Conservation (phyloP, 2,113 vertebrate species). For the Siniperca chuatsi region DNA sequence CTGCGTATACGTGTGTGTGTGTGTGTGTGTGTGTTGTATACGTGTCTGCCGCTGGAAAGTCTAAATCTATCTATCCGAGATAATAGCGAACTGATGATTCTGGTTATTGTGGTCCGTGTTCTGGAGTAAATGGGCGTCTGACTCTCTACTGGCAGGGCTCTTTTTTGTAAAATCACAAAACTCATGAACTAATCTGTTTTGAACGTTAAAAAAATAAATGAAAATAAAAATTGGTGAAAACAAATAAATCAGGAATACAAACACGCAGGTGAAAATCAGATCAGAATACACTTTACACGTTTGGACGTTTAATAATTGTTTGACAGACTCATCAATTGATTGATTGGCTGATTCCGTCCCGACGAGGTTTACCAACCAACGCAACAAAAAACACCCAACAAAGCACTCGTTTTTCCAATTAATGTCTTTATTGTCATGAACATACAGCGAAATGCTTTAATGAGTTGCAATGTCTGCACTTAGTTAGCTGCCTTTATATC, state of each 20-base stretch:
- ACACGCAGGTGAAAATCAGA: neutral
- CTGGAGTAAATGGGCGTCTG: too few species aligned
- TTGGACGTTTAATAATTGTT: neutral
- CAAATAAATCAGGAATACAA: neutral
- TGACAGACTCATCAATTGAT: slow-evolving; percentile 1
- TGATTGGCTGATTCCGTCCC: neutral
- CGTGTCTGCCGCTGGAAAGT: neutral
- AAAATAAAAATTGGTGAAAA: neutral
- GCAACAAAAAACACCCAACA: slow-evolving; percentile 36
- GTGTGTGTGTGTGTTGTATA: neutral
- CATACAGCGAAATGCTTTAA: slow-evolving; percentile 5
- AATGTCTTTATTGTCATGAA: slow-evolving; percentile 70
- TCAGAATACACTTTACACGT: neutral
- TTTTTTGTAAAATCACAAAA: neutral
- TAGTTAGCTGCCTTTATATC: slow-evolving; percentile 9
- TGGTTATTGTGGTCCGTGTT: neutral
- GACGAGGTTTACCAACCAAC: neutral
- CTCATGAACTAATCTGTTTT: neutral
- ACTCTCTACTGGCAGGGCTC: too few species aligned
- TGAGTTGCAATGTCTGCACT: neutral
- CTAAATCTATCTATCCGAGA: neutral
- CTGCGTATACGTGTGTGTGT: neutral
- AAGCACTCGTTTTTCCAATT: slow-evolving; percentile 2
- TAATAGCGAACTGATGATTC: neutral
- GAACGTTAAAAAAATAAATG: neutral